These are phyloP conservation scores for Geothlypis trichas DNA, from an alignment of 2,113 vertebrate species.

Conservation along the genomic window DNA sequence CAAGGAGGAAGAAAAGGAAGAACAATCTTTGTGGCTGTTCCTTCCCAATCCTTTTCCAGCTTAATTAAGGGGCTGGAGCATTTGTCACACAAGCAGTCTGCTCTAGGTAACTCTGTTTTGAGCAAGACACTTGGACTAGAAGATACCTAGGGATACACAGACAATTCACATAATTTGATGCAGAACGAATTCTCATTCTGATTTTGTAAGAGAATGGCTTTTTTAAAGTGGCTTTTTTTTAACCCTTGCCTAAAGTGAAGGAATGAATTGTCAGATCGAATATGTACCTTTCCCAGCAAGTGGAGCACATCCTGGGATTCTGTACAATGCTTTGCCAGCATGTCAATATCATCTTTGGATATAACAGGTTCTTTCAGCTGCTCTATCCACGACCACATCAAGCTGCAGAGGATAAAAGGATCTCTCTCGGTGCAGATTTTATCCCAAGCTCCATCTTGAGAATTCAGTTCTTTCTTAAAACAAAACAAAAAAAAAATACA, in stretches of 20 bases:
- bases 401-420: constrained; percentile 85
- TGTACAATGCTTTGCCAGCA: constrained; percentile 71
- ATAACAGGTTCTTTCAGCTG: constrained; percentile 92
- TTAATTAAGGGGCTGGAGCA: background rate
- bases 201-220: background rate
- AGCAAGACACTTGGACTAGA: background rate
- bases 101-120: background rate
- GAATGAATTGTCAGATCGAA: background rate
- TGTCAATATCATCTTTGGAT: constrained; percentile 80
- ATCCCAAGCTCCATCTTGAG: constrained; percentile 91
- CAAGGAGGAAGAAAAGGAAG: background rate
- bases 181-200: background rate
- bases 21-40: background rate
- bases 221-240: background rate
- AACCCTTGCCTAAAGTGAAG: background rate
- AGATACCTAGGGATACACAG: background rate
- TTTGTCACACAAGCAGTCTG: background rate
- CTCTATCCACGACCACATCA: constrained; percentile 99
- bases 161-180: background rate
- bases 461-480: constrained; percentile 90
- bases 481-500: background rate
- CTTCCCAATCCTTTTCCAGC: background rate
- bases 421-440: constrained; percentile 86
- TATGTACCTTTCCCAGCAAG: constrained; percentile 86
- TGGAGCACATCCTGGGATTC: constrained; percentile 78